Conservation (phyloP, 2,797 vertebrate genomes). For the Micromesistius poutassou region DNA sequence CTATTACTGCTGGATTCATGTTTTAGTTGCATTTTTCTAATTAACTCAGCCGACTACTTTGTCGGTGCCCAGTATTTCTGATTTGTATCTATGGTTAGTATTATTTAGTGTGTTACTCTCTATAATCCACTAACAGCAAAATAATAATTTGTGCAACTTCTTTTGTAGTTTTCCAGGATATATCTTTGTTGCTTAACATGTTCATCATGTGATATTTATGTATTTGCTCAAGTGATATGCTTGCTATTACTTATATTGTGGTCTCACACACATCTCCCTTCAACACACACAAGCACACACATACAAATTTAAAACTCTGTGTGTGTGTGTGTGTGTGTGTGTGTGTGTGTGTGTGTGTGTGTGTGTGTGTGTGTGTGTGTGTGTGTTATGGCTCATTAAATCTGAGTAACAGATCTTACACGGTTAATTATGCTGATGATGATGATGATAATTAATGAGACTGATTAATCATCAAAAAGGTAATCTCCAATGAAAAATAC, state of each 20-base stretch:
- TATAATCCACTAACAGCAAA: neutral
- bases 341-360: conserved; percentile 9
- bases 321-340: conserved; percentile 4
- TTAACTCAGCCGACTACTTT: neutral
- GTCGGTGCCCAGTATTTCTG: neutral
- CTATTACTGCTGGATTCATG: neutral
- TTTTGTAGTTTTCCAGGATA: neutral
- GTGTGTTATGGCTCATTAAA: conserved; percentile 3
- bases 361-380: conserved; percentile 6
- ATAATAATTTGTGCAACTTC: neutral
- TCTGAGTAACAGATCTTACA: conserved; percentile 8
- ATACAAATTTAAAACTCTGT: conserved; percentile 3
- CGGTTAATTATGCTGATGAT: conserved; percentile 14
- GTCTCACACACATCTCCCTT: conserved; percentile 23
- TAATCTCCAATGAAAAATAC: neutral
- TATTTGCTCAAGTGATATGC: conserved; percentile 23
- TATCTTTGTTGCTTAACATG: neutral
- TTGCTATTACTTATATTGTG: conserved; percentile 58
- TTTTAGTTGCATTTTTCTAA: conserved; percentile 3
- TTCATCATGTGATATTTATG: too few species aligned
- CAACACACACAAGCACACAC: neutral
- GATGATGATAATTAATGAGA: conserved; percentile 1
- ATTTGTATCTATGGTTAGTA: neutral
- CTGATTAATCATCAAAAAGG: conserved; percentile 8
- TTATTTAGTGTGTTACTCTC: neutral